phyloP scores from a whole-genome alignment of 2,113 vertebrate genomes.

The Lepus americanus region DNA sequence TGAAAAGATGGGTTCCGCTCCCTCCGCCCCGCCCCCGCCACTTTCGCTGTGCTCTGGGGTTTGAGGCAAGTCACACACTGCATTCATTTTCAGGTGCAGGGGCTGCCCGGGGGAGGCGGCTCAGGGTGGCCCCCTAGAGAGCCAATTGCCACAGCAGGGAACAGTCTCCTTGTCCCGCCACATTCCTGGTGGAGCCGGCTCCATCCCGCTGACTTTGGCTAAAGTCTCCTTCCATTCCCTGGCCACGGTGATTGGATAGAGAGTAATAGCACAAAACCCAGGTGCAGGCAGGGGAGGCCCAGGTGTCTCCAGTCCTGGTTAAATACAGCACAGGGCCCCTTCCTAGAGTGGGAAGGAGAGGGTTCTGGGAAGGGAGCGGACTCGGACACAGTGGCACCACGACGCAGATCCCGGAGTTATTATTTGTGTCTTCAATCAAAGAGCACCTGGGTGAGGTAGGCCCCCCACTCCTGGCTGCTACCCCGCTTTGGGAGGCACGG shows the following conservation, averaged over 20 bases:
- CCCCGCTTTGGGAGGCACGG: background rate
- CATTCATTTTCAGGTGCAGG: background rate
- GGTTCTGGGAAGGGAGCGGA: background rate
- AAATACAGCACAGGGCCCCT: background rate
- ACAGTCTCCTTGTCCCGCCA: background rate
- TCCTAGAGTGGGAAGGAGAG: too few relatives aligned
- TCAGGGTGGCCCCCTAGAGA: too few relatives aligned
- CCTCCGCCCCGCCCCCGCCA: fast-evolving
- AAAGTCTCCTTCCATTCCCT: background rate
- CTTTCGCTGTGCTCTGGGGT: background rate
- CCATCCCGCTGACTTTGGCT: background rate
- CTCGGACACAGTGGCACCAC: background rate
- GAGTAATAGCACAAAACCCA: background rate
- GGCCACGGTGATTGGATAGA: background rate
- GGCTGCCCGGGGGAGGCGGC: background rate
- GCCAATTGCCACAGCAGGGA: background rate
- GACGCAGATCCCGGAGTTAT: background rate
- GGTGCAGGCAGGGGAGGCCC: background rate
- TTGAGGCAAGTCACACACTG: background rate
- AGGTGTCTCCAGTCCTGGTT: background rate
- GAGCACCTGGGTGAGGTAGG: too few relatives aligned
- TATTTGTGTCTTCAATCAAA: background rate
- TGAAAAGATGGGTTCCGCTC: too few relatives aligned
- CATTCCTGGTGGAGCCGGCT: background rate
- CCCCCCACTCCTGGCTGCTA: background rate